Conservation (phyloP, 35 echinoderm and acorn worm genomes). For the Ptychodera flava region DNA sequence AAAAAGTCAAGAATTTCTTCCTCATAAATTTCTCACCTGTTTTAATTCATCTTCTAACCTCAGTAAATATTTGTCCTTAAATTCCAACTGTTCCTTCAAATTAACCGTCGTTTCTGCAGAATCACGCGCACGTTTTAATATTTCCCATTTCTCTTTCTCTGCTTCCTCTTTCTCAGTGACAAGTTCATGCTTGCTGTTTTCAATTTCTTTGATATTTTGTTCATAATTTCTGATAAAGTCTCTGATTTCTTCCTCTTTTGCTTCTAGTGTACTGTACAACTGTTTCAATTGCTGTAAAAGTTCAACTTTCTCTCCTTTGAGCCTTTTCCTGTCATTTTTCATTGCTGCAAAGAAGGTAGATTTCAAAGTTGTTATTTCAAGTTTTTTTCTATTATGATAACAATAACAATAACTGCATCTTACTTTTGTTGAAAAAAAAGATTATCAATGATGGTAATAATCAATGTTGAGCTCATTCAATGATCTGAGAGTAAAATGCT, state of each 20-base stretch:
- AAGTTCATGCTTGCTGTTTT: slow-evolving; percentile 65
- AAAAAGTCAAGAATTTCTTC: too few relatives aligned
- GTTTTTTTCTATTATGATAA: too few relatives aligned
- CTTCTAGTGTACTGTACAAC: slow-evolving; percentile 93
- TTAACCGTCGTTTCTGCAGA: slow-evolving; percentile 80
- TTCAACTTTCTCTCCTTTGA: slow-evolving; percentile 97
- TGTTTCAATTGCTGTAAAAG: slow-evolving; percentile 99
- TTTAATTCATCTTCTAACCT: slow-evolving; percentile 53
- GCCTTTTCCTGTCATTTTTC: slow-evolving; percentile 90
- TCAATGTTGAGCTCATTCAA: too few relatives aligned
- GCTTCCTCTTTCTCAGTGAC: slow-evolving; percentile 87
- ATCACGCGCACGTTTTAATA: slow-evolving; percentile 73
- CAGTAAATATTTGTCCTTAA: slow-evolving; percentile 72
- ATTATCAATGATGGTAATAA: too few relatives aligned
- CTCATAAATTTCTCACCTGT: slow-evolving; percentile 49
- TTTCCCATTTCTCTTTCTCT: slow-evolving; percentile 95
- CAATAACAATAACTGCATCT: too few relatives aligned
- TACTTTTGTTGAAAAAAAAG: too few relatives aligned
- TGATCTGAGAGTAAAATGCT: too few relatives aligned
- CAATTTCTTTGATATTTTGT: slow-evolving; percentile 76
- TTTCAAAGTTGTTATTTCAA: not conserved
- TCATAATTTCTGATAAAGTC: slow-evolving; percentile 95
- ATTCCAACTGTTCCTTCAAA: slow-evolving; percentile 68
- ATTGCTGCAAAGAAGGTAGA: slow-evolving; percentile 60
- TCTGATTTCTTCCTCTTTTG: slow-evolving; percentile 91